Evolutionary conservation across 2,797 vertebrate species (phyloP).

Genomic region (Gymnothorax reevesii): DNA sequence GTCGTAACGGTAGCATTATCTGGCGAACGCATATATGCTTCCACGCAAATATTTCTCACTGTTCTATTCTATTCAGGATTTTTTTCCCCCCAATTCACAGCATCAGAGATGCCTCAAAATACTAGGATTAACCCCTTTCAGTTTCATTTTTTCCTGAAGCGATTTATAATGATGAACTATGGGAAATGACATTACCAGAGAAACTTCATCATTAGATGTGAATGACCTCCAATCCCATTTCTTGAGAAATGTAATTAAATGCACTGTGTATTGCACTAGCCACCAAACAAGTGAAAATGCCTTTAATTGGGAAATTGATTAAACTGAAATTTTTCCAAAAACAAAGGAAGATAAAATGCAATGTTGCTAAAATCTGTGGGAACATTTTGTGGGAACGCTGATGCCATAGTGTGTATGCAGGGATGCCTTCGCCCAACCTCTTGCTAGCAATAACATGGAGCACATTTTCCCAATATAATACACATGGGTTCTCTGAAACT

Average conservation of each 20-base stretch:
- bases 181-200: neutral
- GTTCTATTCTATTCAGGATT: neutral
- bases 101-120: neutral
- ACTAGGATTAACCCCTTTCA: neutral
- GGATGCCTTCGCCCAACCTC: neutral
- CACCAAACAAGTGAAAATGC: neutral
- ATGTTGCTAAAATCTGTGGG: constrained; percentile 44
- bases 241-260: neutral
- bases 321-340: neutral
- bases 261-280: neutral
- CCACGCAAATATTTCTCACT: neutral
- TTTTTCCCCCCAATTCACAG: neutral
- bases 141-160: neutral
- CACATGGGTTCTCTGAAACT: neutral
- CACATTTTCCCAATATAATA: neutral
- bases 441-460: neutral
- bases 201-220: neutral
- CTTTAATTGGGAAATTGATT: neutral
- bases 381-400: neutral
- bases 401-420: neutral
- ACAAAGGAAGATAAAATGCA: neutral
- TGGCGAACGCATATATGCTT: neutral
- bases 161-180: neutral
- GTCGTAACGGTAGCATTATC: neutral
- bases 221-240: neutral